phyloP scores from a whole-genome alignment of 2,113 vertebrate genomes.

The Pica pica region DNA sequence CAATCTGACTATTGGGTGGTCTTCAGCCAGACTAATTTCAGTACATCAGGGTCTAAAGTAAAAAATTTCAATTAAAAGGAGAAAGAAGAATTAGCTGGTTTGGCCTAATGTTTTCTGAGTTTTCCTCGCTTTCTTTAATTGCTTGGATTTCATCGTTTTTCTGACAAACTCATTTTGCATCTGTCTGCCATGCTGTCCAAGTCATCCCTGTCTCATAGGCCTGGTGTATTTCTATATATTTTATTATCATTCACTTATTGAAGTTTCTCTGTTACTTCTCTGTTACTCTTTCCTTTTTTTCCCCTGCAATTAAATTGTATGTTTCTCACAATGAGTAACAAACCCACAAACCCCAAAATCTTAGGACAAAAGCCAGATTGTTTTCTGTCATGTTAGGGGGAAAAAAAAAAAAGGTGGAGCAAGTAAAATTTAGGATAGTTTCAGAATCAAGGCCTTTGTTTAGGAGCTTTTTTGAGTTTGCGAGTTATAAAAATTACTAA shows the following conservation, averaged over 20 bases:
- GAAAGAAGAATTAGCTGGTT: neutral
- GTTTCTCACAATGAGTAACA: neutral
- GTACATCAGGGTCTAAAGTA: neutral
- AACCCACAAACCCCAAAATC: neutral
- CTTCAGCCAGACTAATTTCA: neutral
- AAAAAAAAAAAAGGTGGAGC: fast-evolving
- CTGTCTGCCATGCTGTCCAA: neutral
- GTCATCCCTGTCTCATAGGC: neutral
- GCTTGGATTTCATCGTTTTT: neutral
- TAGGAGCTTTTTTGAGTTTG: neutral
- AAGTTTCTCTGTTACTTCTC: neutral
- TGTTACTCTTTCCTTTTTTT: neutral
- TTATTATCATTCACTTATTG: neutral
- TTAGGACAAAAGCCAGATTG: neutral
- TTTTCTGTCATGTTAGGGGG: neutral
- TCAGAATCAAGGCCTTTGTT: neutral
- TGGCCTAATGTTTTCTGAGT: neutral
- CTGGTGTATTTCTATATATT: neutral
- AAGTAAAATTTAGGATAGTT: neutral
- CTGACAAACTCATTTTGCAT: neutral
- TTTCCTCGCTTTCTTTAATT: neutral
- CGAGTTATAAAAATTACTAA: neutral
- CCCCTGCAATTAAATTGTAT: neutral
- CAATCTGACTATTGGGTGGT: neutral
- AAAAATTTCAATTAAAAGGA: neutral